Conservation (phyloP, 2,113 vertebrate species). For the Shinisaurus crocodilurus region DNA sequence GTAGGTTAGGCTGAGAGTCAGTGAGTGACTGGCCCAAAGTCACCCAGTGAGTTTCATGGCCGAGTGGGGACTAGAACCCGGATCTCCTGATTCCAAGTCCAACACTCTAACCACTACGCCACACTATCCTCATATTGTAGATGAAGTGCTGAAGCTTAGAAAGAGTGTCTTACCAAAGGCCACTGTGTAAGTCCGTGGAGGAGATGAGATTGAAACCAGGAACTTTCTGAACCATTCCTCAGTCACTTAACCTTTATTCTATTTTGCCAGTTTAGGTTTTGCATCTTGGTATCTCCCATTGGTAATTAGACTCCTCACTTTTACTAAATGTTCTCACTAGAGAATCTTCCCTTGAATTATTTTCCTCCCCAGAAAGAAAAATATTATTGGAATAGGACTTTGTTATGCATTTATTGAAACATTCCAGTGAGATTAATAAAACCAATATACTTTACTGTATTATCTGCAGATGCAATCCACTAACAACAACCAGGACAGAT, state of each 20-base stretch:
- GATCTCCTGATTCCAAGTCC: no score
- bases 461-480: neutral
- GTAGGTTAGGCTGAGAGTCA: no score
- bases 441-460: neutral
- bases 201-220: neutral
- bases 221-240: neutral
- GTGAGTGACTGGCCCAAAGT: no score
- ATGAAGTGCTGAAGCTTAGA: neutral
- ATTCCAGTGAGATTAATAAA: neutral
- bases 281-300: neutral
- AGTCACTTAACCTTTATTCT: neutral
- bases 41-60: no score
- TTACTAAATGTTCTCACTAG: neutral
- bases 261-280: neutral
- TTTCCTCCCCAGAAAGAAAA: neutral
- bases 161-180: neutral
- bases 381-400: neutral
- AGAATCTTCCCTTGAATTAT: no score
- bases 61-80: no score
- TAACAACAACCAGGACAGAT: neutral
- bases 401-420: neutral
- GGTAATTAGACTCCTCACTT: neutral
- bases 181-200: neutral
- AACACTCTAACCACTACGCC: no score
- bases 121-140: neutral